Evolutionary conservation across 2,797 vertebrate species (phyloP), one percentile per base, ranked within the genome.

Genomic region (Sciaenops ocellatus): DNA sequence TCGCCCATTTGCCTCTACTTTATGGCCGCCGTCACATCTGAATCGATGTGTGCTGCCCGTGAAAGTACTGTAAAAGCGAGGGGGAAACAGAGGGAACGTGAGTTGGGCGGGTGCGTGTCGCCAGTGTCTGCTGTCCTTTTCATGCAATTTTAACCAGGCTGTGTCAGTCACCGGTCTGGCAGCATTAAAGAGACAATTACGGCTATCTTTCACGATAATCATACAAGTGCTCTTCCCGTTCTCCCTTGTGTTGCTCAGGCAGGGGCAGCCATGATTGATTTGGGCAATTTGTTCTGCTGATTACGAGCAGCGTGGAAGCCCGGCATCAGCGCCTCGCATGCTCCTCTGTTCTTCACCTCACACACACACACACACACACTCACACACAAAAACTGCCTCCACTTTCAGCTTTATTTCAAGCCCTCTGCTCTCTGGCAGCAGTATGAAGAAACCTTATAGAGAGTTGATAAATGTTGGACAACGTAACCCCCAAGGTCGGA

Each of bases 231-330:
- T 93, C 86, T 90, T 90, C 90, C 86, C 84, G 24, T 93, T 85
- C 85, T 87, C 79, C 66, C 85, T 75, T 79, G 68, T 78, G 69
- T 85, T 87, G 87, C 89, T 87, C 87, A 88, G 91, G 89, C 89
- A 81, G 88, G 83, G 88, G 87, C 66, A 82, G 87, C 90, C 89
- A 72, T 96, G 95, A 96, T 95, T 96, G 95, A 96, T 96, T 95
- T 93, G 93, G 94, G 87, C 94, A 96, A 96, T 96, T 96, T 95
- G 95, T 94, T 95, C 90, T 85, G 88, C 93, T 95, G 95, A 96
- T 96, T 95, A 95, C 89, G 64, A 94, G 88, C 86, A 41, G 87
- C 85, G 83, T 90, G 90, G 85, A 94, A 87, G 87, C 82, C 79
- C 73, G 69, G 86, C 90, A 74, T 89, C 85, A 78, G 86, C 60